Conservation (phyloP, 2,113 vertebrate species). For the Laterallus jamaicensis region DNA sequence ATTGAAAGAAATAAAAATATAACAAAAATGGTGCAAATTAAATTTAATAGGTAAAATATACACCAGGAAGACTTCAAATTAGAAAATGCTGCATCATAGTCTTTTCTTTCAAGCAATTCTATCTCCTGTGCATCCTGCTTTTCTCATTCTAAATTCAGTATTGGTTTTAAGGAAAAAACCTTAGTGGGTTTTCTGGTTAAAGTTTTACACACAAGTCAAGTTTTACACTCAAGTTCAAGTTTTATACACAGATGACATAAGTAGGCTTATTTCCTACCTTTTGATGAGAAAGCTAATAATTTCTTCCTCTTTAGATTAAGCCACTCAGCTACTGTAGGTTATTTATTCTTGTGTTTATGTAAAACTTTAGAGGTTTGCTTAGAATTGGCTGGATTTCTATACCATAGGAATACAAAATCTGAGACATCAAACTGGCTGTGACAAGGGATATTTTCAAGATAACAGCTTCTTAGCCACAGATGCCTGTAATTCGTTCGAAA, state of each 20-base stretch:
- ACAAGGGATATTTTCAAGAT: not conserved
- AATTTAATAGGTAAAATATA: not conserved
- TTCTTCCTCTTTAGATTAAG: not conserved
- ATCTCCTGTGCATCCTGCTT: not conserved
- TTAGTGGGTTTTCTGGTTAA: not conserved
- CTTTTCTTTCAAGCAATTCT: not conserved
- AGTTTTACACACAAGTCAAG: too few species aligned
- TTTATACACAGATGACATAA: not conserved
- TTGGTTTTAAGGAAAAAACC: not conserved
- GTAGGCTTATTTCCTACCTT: not conserved
- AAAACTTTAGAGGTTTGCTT: not conserved
- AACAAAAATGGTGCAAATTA: not conserved
- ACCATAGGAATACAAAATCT: not conserved
- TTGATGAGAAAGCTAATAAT: not conserved
- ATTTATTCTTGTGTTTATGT: not conserved
- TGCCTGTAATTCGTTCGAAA: not conserved
- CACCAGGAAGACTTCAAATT: not conserved
- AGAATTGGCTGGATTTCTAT: not conserved
- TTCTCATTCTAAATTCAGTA: not conserved
- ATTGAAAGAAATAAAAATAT: not conserved
- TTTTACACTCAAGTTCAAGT: too few species aligned
- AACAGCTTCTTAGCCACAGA: not conserved
- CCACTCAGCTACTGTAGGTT: not conserved
- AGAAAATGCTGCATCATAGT: not conserved
- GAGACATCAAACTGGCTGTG: not conserved